phyloP scores from a whole-genome alignment of 2,888 invertebrate genomes.

The Abrostola tripartita region DNA sequence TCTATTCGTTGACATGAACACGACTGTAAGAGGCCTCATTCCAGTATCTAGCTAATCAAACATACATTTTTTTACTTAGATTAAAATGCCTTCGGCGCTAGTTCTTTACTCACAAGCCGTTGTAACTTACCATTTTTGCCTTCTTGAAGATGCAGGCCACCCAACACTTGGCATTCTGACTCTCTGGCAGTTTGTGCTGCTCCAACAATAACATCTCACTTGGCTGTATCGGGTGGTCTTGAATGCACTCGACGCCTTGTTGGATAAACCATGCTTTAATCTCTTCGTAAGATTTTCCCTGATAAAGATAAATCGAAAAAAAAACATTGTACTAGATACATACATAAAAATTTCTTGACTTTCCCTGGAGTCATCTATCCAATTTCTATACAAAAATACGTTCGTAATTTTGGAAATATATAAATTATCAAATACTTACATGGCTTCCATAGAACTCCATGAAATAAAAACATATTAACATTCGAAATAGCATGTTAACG shows the following conservation, averaged over 20 bases:
- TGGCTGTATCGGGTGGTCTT: slow-evolving; percentile 65
- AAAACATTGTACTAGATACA: neutral
- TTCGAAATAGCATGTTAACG: slow-evolving; percentile 61
- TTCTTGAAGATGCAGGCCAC: slow-evolving; percentile 82
- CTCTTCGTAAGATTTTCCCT: slow-evolving; percentile 74
- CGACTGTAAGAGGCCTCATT: too few species aligned
- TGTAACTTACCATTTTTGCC: slow-evolving; percentile 77
- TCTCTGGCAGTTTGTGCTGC: slow-evolving; percentile 75
- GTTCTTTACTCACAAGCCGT: too few species aligned
- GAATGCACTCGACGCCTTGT: slow-evolving; percentile 72
- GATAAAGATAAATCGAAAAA: slow-evolving; percentile 2
- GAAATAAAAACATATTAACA: slow-evolving; percentile 60
- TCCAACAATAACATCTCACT: slow-evolving; percentile 74
- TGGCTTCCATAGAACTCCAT: slow-evolving; percentile 55
- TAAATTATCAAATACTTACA: slow-evolving; percentile 60
- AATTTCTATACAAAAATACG: too few species aligned
- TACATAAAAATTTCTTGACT: neutral
- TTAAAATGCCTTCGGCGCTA: too few species aligned
- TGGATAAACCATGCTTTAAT: slow-evolving; percentile 73
- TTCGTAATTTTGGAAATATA: neutral
- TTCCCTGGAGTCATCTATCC: too few species aligned
- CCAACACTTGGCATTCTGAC: slow-evolving; percentile 77
- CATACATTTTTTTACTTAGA: too few species aligned
- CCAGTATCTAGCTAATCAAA: too few species aligned
- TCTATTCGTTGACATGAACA: too few species aligned